Evolutionary conservation across 1,140 invertebrate genomes (phyloP).

Genomic region (Lerema accius): DNA sequence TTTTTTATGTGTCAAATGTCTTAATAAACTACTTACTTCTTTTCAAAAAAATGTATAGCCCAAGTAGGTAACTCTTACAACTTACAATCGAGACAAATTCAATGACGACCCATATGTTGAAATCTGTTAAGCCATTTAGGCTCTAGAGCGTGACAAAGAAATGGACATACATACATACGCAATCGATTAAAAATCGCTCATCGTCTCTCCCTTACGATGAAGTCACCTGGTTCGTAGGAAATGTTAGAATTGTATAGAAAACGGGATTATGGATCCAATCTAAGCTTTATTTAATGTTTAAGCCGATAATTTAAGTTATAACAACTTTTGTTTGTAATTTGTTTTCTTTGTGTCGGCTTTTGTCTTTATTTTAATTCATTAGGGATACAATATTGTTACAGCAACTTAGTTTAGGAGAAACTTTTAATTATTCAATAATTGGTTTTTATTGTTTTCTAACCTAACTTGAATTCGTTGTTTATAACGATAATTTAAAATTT

Average conservation of each 20-base stretch:
- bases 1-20: too few relatives aligned
- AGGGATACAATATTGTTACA: not conserved
- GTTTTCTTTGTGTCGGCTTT: constrained; percentile 2
- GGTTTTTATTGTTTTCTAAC: not conserved
- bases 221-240: not conserved
- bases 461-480: not conserved
- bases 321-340: constrained; percentile 20
- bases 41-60: too few relatives aligned
- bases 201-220: not conserved
- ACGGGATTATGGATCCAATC: constrained; percentile 1
- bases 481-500: too few relatives aligned
- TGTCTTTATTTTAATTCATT: constrained; percentile 6
- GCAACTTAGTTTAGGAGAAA: not conserved
- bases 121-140: too few relatives aligned
- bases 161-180: too few relatives aligned
- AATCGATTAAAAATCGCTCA: too few relatives aligned
- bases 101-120: too few relatives aligned
- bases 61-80: too few relatives aligned
- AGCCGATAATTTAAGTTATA: constrained; percentile 23
- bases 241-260: not conserved
- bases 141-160: too few relatives aligned
- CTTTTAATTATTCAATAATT: not conserved
- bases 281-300: constrained; percentile 27
- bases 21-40: too few relatives aligned
- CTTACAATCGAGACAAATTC: too few relatives aligned